Base-by-base conservation (phyloP, 2,797 vertebrate species). In the Darevskia nairensis region DNA sequence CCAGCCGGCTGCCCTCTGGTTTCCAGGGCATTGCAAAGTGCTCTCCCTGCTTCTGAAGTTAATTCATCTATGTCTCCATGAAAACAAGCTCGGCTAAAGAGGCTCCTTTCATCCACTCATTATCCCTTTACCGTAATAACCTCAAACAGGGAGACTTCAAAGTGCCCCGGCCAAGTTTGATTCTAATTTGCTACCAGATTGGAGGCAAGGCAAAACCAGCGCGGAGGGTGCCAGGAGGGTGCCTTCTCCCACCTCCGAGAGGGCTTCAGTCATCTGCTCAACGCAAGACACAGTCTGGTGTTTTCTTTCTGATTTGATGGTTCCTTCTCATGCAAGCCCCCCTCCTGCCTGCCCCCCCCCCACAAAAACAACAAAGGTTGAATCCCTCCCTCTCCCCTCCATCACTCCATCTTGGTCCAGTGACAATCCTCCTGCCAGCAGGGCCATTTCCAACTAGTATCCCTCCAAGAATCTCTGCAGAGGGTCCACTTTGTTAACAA, bases 11-110 rank as follows among this genome's bases (percentile, higher is more conserved):
- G 46, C 41, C 55, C 88, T 94, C 91, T 88, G 78, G 78, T 90
- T 91, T 86, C 88, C 44, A 0, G 0, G 80, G 68, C 82, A 46
- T 82, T 59, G 35, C 82, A 93, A 87, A 66, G 86, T 6, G 17
- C 89, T 84, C 89, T 83, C 81, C 92, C 86, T 90, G 39, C 61
- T 87, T 69, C 93, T 89, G 75, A 61, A 1, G 3, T 71, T 87
- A 88, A 84, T 55, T 92, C 88, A 84, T 92, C 92, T 93, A 85
- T 50, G 88, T 89, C 61, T 82, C 84, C 91, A 90, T 86, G 74
- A 46, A 82, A 82, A 84, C 27, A 91, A 91, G 50, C 10, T 84
- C 74, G 11, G 41, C 80, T 72, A 86, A 93, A 92, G 79, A 89
- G 82, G 27, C 41, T 11, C 69, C 81, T 93, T 93, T 88, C 86